Conservation (phyloP, 2,888 invertebrate genomes). For the Antitype chi region DNA sequence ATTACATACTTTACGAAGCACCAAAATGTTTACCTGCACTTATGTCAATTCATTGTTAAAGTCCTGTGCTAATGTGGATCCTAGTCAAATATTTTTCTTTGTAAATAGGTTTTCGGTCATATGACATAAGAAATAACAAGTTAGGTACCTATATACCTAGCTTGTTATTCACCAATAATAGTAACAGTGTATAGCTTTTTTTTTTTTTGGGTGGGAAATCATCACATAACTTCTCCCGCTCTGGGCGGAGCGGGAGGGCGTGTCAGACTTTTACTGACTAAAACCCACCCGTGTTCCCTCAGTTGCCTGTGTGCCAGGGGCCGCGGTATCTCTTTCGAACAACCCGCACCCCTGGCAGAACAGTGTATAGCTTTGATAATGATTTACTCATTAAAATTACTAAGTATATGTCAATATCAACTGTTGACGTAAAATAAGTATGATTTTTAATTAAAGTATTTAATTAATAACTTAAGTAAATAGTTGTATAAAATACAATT, state of each 20-base stretch:
- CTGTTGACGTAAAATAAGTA: background rate
- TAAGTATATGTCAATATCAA: background rate
- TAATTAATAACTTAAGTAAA: background rate
- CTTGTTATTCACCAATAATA: constrained; percentile 2
- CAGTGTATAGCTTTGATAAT: background rate
- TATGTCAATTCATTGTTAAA: background rate
- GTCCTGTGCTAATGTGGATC: background rate
- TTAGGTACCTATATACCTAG: too few relatives aligned
- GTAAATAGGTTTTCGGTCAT: background rate
- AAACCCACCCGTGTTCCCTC: too few relatives aligned
- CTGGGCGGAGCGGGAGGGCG: too few relatives aligned
- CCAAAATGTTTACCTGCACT: constrained; percentile 15
- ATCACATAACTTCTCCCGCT: too few relatives aligned
- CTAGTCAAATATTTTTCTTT: background rate
- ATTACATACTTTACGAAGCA: constrained; percentile 10
- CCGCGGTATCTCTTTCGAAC: too few relatives aligned
- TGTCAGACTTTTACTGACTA: too few relatives aligned
- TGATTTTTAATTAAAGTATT: background rate
- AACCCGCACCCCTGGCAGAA: too few relatives aligned
- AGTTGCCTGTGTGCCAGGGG: too few relatives aligned
- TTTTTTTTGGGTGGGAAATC: too few relatives aligned
- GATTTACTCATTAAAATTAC: constrained; percentile 10
- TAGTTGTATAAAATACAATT: background rate
- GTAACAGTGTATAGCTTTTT: background rate
- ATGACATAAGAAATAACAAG: too few relatives aligned